A percentile compares a stretch with the other conserved stretches of the same genome.
These are phyloP conservation scores for Hyles vespertilio DNA, from an alignment of 1,140 invertebrate species.

Conservation along the genomic window DNA sequence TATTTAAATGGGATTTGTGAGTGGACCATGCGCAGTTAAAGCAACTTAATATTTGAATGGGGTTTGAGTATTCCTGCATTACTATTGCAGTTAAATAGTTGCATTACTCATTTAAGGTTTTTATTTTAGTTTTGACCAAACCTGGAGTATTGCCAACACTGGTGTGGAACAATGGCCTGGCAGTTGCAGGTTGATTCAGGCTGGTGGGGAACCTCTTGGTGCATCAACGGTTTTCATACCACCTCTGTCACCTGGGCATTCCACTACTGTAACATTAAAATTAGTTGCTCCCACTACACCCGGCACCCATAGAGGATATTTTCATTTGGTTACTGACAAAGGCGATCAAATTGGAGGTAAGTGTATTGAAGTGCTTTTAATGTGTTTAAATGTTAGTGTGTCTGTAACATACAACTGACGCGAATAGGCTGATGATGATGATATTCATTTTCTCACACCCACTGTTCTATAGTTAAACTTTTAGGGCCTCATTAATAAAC, in stretches of 20 bases:
- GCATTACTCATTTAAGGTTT: constrained; percentile 5
- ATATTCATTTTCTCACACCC: too few species aligned
- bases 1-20: too few species aligned
- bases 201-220: constrained; percentile 52
- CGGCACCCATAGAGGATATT: constrained; percentile 56
- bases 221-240: constrained; percentile 50
- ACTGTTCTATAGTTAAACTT: too few species aligned
- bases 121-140: constrained; percentile 67
- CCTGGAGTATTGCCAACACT: constrained; percentile 68
- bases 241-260: constrained; percentile 53
- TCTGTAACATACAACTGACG: neutral
- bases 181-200: constrained; percentile 61
- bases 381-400: neutral
- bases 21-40: too few species aligned
- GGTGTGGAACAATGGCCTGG: constrained; percentile 65
- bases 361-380: constrained; percentile 5
- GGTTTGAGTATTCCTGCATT: too few species aligned
- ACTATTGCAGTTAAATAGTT: neutral
- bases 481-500: too few species aligned
- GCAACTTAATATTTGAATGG: too few species aligned
- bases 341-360: constrained; percentile 65
- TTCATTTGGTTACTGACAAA: constrained; percentile 61
- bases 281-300: constrained; percentile 51
- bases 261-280: constrained; percentile 56
- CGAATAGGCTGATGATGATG: too few species aligned